Base-by-base conservation (phyloP, 37 sponge, comb jelly and placozoan species). In the Oscarella lobularis region DNA sequence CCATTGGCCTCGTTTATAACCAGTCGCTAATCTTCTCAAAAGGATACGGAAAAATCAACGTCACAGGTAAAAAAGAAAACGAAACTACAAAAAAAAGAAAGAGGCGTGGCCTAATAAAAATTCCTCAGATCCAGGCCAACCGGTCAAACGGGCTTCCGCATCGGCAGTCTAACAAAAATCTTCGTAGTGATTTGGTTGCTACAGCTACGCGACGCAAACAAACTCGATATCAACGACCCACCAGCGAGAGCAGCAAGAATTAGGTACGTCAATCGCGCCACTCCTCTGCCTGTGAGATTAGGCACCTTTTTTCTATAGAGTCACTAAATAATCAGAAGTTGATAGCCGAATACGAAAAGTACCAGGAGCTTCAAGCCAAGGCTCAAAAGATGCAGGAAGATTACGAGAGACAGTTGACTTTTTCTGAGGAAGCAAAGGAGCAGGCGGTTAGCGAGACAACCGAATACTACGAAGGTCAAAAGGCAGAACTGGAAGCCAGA, bases 291-390 rank as follows among this genome's bases (percentile, higher is more conserved):
- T n/a, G n/a, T n/a, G n/a, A n/a, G n/a, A n/a, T n/a, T n/a, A n/a
- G n/a, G n/a, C n/a, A n/a, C n/a, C n/a, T n/a, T n/a, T n/a, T n/a
- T n/a, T n/a, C n/a, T n/a, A n/a, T n/a, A n/a, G 95, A 90, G 73
- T 80, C 85, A 39, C 71, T 89, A 34, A 89, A 92, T 73, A 93
- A 80, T 66, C 86, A 89, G 83, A 96, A 96, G 76, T 73, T 96
- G 67, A 93, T 96, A 87, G 86, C 83, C 33, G 98, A 96, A 74
- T 96, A 96, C 79, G 98, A 96, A 85, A 96, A 96, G 73, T 96
- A 96, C 73, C 94, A 96, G 41, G 98, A 96, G 68, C 83, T 96
- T 6, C 98, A 96, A 72, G 94, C 91, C 3, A 83, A 96, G 67
- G 85, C 87, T 60, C 95, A 90, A 81, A 82, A 80, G 35, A 78